Evolutionary conservation across 2,113 vertebrate species (phyloP).

Genomic region (Agapornis roseicollis): DNA sequence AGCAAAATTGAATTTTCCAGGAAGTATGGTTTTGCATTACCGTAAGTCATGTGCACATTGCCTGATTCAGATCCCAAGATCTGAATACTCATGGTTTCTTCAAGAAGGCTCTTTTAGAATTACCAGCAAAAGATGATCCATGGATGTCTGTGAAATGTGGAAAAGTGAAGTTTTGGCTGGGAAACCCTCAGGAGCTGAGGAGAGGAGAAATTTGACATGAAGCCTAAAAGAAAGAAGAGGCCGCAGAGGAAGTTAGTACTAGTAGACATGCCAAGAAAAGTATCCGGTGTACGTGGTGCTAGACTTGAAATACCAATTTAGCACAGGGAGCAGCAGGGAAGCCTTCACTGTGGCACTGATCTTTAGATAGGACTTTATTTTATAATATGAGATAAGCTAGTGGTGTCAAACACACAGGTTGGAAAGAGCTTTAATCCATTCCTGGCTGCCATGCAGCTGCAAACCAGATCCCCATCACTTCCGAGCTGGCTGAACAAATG

Average conservation of each 20-base stretch:
- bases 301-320: slow-evolving; percentile 54
- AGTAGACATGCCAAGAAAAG: slow-evolving; percentile 40
- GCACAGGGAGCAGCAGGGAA: slow-evolving; percentile 48
- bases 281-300: slow-evolving; percentile 47
- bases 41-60: background rate
- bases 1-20: slow-evolving; percentile 6
- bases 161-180: background rate
- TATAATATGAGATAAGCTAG: slow-evolving; percentile 38
- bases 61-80: background rate
- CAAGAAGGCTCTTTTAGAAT: background rate
- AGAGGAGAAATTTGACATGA: background rate
- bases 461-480: slow-evolving; percentile 31
- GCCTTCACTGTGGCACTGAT: slow-evolving; percentile 42
- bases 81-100: background rate
- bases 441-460: background rate
- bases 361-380: slow-evolving; percentile 67
- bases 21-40: slow-evolving; percentile 25
- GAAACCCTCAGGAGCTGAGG: background rate
- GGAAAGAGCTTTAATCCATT: background rate
- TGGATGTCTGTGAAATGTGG: background rate
- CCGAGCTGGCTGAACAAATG: slow-evolving; percentile 42
- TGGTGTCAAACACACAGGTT: background rate
- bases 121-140: background rate
- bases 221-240: slow-evolving; percentile 12
- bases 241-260: slow-evolving; percentile 46